Conservation (phyloP, 1,140 invertebrate species). For the Atopsyche davidsoni region DNA sequence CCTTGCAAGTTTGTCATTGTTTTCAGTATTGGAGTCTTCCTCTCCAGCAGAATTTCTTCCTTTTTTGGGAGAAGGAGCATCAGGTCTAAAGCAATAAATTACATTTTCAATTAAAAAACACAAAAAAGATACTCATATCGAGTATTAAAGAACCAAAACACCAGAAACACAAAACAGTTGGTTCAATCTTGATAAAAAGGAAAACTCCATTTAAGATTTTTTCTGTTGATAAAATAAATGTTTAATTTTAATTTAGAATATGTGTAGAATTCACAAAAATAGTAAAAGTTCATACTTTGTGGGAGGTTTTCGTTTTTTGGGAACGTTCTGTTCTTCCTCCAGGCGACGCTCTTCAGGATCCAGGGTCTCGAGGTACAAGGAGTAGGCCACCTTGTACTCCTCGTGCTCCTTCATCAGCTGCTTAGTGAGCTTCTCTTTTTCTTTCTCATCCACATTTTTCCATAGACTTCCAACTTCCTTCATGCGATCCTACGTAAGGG, state of each 20-base stretch:
- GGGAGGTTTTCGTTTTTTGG: neutral
- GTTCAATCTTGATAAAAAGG: too few species aligned
- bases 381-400: neutral
- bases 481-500: neutral
- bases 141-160: too few species aligned
- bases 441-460: neutral
- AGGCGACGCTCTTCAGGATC: neutral
- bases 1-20: too few species aligned
- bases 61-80: too few species aligned
- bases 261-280: neutral
- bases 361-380: neutral
- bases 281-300: neutral
- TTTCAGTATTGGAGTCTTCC: too few species aligned
- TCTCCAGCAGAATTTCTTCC: too few species aligned
- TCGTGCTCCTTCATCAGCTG: neutral
- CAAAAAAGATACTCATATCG: too few species aligned
- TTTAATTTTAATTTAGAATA: neutral
- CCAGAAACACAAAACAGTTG: too few species aligned
- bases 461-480: neutral
- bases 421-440: neutral
- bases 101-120: too few species aligned
- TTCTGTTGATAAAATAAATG: neutral
- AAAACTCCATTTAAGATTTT: too few species aligned
- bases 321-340: neutral
- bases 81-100: too few species aligned